phyloP scores from a whole-genome alignment of 2,113 vertebrate genomes.

The Clupea harengus region DNA sequence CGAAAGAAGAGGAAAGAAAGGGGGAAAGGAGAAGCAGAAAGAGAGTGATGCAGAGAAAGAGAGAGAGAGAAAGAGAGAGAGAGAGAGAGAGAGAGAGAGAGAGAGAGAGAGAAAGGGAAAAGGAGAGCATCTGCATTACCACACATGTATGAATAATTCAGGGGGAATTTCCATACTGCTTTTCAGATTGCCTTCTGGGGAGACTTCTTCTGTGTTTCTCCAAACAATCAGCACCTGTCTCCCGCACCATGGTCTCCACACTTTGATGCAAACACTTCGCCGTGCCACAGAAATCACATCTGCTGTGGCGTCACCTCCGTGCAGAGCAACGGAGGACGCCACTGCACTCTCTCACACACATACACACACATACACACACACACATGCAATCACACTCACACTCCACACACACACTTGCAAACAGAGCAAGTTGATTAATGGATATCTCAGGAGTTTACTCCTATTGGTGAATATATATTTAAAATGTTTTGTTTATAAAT shows the following conservation, averaged over 20 bases:
- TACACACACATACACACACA: not conserved
- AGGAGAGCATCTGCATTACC: conserved; percentile 20
- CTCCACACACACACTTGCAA: not conserved
- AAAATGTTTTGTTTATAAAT: too few relatives aligned
- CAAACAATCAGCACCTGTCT: conserved; percentile 39
- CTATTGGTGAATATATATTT: not conserved
- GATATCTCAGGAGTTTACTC: not conserved
- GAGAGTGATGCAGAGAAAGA: not conserved
- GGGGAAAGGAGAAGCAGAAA: not conserved
- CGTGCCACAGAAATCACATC: not conserved
- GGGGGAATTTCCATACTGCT: conserved; percentile 31
- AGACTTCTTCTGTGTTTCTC: conserved; percentile 18
- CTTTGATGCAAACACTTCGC: conserved; percentile 25
- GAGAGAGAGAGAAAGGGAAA: not conserved
- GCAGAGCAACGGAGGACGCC: not conserved
- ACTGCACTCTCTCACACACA: not conserved
- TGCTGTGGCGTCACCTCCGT: not conserved
- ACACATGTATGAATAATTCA: conserved; percentile 44
- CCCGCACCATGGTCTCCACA: not conserved
- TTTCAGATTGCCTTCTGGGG: conserved; percentile 30
- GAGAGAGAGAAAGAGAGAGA: not conserved
- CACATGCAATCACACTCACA: not conserved
- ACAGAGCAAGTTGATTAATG: not conserved
- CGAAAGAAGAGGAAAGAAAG: not conserved
- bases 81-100: not conserved